Evolutionary conservation across 2,113 vertebrate species (phyloP), one percentile per base, ranked within the genome.

Genomic region (Neodon shergylaensis): DNA sequence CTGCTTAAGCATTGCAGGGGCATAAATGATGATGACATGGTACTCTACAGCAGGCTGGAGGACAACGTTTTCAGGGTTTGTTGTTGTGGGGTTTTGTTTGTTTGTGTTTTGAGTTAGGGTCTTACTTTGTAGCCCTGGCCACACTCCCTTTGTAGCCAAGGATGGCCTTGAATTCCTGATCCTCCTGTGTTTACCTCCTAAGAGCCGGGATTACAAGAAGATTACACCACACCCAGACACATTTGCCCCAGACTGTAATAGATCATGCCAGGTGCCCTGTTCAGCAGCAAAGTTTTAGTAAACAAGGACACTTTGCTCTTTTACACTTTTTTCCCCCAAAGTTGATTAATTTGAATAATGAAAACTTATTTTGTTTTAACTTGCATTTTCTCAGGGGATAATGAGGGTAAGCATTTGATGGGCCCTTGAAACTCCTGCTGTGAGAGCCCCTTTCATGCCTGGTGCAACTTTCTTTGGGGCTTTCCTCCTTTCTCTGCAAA

Each of bases 281-380:
- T 96, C 44, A 88, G 77, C 58, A 96, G 72, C 68, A 92, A 96
- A 54, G 61, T 77, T 92, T 92, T 91, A 95, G 72, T 79, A 95
- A 54, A 81, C 16, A 7, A 33, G 47, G 92, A 90, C 79, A 93
- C 76, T 93, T 94, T 24, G 90, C n/a, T 76, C 39, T 95, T 54
- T 54, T 19, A 72, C 78, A 36, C 36, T 21, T 81, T 73, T 47
- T 44, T 36, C 49, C 42, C 65, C 42, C 33, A 70, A 93, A 61
- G 82, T 36, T 84, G n/a, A 92, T n/a, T 12, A 87, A 92, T 88
- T 94, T 89, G 94, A 86, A 79, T 78, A 82, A 84, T 90, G 76
- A 93, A 96, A 90, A 85, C 52, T 73, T 84, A 90, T n/a, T 96
- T 95, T 95, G 77, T 49, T 94, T 94, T 91, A 92, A 95, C 91